Base-by-base conservation (phyloP, 2,113 vertebrate species). In the Addax nasomaculatus region DNA sequence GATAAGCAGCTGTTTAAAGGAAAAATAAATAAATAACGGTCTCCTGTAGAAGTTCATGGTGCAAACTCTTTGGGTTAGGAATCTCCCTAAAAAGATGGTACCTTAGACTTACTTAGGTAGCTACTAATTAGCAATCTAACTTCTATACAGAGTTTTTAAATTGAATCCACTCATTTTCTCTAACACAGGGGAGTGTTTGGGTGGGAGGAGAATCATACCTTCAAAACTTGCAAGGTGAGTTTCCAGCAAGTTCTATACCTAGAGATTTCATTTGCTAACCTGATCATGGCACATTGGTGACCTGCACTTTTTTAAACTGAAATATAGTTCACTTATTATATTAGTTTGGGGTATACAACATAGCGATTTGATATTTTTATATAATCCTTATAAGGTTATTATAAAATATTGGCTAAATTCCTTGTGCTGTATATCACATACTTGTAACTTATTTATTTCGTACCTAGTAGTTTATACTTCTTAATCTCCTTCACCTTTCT, bases 151-250 rank as follows among this genome's bases (percentile, higher is more conserved):
- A 1, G 5, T 23, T 67, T 94, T 91, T 58, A 33, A 60, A 60
- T 4, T 30, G 25, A 79, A 55, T 16, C 16, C 10, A 86, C 6
- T 33, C 27, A 23, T 78, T 47, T 16, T 33, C 3, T 79, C 73
- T 43, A 3, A 78, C 7, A 76, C 14, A 85, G 57, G 8, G 78
- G 12, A 81, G 36, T 67, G 7, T n/a, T 62, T 1, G 0, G 1
- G 3, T 9, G 4, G 3, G 4, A 3, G 4, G 1, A 29, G 17
- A 67, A 81, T 10, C n/a, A 25, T 1, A 57, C 0, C 0, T 12
- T 85, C 39, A 79, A 60, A 94, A 64, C 2, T 78, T 55, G 5
- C 47, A 33, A 85, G 7, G 58, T 67, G 7, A 76, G 36, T 93
- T 47, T 89, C 29, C 10, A 96, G 29, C 15, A 84, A 70, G 25